Evolutionary conservation across 1,140 invertebrate genomes (phyloP).

Genomic region (Aphelinus atriplicis): DNA sequence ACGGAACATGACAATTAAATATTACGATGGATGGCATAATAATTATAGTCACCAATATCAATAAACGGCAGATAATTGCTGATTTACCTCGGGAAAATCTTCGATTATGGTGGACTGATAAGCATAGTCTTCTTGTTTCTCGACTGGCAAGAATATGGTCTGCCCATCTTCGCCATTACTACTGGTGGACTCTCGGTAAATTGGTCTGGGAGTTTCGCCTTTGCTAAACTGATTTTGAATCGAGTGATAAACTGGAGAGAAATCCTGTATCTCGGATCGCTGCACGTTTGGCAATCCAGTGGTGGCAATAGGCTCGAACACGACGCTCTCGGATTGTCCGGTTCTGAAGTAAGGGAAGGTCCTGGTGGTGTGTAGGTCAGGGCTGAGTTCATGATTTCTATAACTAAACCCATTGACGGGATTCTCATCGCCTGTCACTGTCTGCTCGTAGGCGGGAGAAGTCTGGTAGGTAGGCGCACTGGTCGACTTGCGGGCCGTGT

Average conservation of each 20-base stretch:
- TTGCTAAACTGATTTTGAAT: slow-evolving; percentile 31
- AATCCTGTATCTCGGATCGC: slow-evolving; percentile 45
- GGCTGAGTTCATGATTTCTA: slow-evolving; percentile 45
- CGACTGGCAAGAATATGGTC: slow-evolving; percentile 48
- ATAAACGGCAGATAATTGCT: too few relatives aligned
- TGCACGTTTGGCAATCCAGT: slow-evolving; percentile 45
- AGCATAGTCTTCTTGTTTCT: slow-evolving; percentile 48
- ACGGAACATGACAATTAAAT: too few relatives aligned
- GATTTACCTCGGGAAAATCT: slow-evolving; percentile 46
- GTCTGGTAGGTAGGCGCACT: not conserved
- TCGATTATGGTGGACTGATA: slow-evolving; percentile 39
- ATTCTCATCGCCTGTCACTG: slow-evolving; percentile 44
- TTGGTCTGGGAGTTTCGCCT: slow-evolving; percentile 26
- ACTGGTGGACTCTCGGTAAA: slow-evolving; percentile 6
- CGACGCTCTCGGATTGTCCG: slow-evolving; percentile 48
- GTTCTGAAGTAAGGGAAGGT: slow-evolving; percentile 50
- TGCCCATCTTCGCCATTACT: slow-evolving; percentile 38
- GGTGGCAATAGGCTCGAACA: slow-evolving; percentile 44
- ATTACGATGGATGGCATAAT: too few relatives aligned
- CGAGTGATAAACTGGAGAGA: slow-evolving; percentile 40
- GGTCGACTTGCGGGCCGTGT: slow-evolving; percentile 3
- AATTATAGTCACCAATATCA: too few relatives aligned
- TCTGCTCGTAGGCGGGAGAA: slow-evolving; percentile 32
- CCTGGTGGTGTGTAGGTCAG: slow-evolving; percentile 30
- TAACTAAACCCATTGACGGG: slow-evolving; percentile 61